Evolutionary conservation across 1,140 invertebrate genomes (phyloP).

Genomic region (Parasteatoda tepidariorum): DNA sequence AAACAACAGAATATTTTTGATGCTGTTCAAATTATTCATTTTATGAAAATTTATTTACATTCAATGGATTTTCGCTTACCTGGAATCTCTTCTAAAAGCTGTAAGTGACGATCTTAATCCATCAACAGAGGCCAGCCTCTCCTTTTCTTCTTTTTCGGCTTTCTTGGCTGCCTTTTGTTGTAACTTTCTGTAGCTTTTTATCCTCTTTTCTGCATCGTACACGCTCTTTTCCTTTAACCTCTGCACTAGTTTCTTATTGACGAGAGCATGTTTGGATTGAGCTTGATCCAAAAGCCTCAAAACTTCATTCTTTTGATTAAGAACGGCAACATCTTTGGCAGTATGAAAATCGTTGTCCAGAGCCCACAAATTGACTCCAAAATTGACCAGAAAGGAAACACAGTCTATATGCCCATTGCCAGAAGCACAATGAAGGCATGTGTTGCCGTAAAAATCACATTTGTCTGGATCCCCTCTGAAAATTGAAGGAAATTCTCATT

Average conservation of each 20-base stretch:
- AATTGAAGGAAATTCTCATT: conserved; percentile 51
- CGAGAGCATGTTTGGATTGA: conserved; percentile 81
- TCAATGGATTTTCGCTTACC: no score
- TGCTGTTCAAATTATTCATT: no score
- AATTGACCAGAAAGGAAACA: conserved; percentile 92
- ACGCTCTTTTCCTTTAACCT: conserved; percentile 71
- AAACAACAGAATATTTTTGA: no score
- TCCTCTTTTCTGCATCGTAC: conserved; percentile 88
- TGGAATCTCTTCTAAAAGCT: conserved; percentile 44
- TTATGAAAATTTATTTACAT: no score
- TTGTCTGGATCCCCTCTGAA: conserved; percentile 93
- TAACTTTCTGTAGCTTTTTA: conserved; percentile 84
- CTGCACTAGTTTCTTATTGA: conserved; percentile 76
- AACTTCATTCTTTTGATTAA: conserved; percentile 84
- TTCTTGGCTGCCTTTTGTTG: conserved; percentile 81
- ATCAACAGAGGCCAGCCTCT: conserved; percentile 74
- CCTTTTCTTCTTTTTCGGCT: conserved; percentile 81
- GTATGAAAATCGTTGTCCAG: conserved; percentile 93
- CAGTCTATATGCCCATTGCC: conserved; percentile 89
- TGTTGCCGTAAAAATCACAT: conserved; percentile 89
- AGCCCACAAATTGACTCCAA: conserved; percentile 91
- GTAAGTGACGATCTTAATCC: conserved; percentile 69
- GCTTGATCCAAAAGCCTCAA: conserved; percentile 80
- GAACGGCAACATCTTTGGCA: conserved; percentile 88
- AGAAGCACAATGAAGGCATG: conserved; percentile 88